Evolutionary conservation across 2,113 vertebrate genomes (phyloP), one percentile per base, ranked within the genome.

Genomic region (Triplophysa tibetana): DNA sequence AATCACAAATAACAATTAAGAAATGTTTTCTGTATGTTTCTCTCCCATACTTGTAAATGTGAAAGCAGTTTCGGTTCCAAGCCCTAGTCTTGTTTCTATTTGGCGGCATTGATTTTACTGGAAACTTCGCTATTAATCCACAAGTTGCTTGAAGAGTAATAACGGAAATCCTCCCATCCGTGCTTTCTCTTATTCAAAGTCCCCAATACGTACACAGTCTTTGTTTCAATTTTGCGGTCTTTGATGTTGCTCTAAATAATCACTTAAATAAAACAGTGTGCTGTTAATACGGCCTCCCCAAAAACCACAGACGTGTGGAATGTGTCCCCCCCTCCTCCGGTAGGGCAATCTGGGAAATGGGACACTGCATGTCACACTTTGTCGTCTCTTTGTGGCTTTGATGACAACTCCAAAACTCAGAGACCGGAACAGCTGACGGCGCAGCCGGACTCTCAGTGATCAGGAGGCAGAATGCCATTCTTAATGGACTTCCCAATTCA

Each of bases 231-330:
- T 58, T n/a, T 19, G n/a, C 19, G 7, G 56, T 41, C 21, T 56
- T 77, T 63, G 66, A 64, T 63, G 41, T 56, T 75, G 69, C 29
- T 26, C 8, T 12, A 69, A 63, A 60, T 43, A 67, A 50, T 73
- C 76, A 84, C 52, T 48, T 79, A 86, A 83, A 85, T 77, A 87
- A 74, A 70, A 81, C 83, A 80, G 84, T 77, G 58, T 72, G 41
- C 76, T 83, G 84, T 70, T 85, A 88, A 85, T 82, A 70, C 64
- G 41, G 29, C 26, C 50, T 33, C 56, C 29, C 45, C 62, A 8
- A 54, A 73, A 84, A 61, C 60, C 87, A 78, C 63, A 23, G 23
- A 61, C 17, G 29, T 87, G 87, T 74, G 85, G 85, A 83, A 87
- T 87, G 85, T 84, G 33, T 38, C 33, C 63, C 14, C 50, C 50